Percentiles rank a stretch among this genome's conserved stretches.
These are phyloP conservation scores for Plagodis dolabraria DNA, from an alignment of 2,888 invertebrate genomes.

Conservation along the genomic window DNA sequence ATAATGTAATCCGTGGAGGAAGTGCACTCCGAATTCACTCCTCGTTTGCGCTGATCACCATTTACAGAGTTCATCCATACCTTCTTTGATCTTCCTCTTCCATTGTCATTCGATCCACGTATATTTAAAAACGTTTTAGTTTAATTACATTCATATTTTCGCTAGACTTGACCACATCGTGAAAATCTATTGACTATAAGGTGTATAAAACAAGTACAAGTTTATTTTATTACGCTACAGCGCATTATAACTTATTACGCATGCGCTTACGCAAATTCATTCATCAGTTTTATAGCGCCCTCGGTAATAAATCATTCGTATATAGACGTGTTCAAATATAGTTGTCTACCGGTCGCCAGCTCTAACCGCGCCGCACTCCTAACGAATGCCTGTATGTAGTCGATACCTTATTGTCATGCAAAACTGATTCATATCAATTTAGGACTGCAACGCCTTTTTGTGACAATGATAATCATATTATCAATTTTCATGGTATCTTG, in stretches of 20 bases:
- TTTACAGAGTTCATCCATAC: too few species aligned
- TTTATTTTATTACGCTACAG: neutral
- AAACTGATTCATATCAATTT: slow-evolving; percentile 25
- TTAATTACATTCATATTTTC: too few species aligned
- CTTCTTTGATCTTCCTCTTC: too few species aligned
- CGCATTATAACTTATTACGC: slow-evolving; percentile 5
- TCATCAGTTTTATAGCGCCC: slow-evolving; percentile 28
- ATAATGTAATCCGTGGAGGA: too few species aligned
- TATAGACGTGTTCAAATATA: slow-evolving; percentile 25
- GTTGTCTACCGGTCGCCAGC: slow-evolving; percentile 17
- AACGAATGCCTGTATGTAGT: slow-evolving; percentile 36
- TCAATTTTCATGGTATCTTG: slow-evolving; percentile 29
- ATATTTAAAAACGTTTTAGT: too few species aligned
- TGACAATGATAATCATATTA: slow-evolving; percentile 30
- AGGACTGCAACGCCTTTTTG: slow-evolving; percentile 32
- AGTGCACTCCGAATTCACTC: too few species aligned
- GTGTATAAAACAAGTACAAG: too few species aligned
- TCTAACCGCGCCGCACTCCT: neutral
- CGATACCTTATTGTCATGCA: slow-evolving; percentile 46
- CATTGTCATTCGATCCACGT: too few species aligned
- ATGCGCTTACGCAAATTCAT: slow-evolving; percentile 19
- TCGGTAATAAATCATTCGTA: slow-evolving; percentile 40
- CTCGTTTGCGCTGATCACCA: too few species aligned
- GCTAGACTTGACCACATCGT: too few species aligned
- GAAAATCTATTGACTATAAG: too few species aligned